Evolutionary conservation across 2,797 vertebrate species (phyloP).

Genomic region (Coregonus ussuriensis): DNA sequence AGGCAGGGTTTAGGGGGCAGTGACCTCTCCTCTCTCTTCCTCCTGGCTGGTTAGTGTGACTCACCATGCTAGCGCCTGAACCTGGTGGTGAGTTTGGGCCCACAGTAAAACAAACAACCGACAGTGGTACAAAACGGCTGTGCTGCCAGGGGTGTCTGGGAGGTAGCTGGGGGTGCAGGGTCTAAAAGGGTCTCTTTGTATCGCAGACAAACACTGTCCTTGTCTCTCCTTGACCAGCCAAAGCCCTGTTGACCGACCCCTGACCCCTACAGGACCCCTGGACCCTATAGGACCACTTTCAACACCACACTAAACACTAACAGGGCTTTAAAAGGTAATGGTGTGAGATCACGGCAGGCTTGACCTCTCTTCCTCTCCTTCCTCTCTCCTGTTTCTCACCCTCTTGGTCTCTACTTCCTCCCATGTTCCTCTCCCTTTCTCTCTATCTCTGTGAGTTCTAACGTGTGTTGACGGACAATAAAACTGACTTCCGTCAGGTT

Average conservation of each 20-base stretch:
- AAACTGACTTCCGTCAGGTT: background rate
- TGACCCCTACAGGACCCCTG: background rate
- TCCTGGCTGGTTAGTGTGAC: constrained; percentile 29
- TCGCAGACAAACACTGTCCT: constrained; percentile 61
- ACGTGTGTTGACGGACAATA: background rate
- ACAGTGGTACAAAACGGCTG: constrained; percentile 29
- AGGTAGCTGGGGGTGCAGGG: constrained; percentile 23
- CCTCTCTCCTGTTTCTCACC: background rate
- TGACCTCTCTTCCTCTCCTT: constrained; percentile 21
- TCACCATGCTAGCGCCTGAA: constrained; percentile 27
- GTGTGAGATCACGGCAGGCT: constrained; percentile 24
- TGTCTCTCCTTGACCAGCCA: constrained; percentile 51
- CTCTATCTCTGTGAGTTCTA: background rate
- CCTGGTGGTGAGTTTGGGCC: constrained; percentile 22
- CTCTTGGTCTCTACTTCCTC: background rate
- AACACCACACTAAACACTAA: constrained; percentile 19
- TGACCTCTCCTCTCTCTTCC: constrained; percentile 27
- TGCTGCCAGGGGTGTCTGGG: constrained; percentile 29
- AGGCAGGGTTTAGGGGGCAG: background rate
- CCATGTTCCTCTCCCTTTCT: background rate
- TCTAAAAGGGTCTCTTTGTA: constrained; percentile 64
- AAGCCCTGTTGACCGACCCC: constrained; percentile 51
- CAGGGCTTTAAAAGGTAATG: constrained; percentile 31
- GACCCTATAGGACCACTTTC: constrained; percentile 40
- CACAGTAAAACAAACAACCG: constrained; percentile 51